phyloP scores from a whole-genome alignment of 2,113 vertebrate species.

The Pongo abelii region DNA sequence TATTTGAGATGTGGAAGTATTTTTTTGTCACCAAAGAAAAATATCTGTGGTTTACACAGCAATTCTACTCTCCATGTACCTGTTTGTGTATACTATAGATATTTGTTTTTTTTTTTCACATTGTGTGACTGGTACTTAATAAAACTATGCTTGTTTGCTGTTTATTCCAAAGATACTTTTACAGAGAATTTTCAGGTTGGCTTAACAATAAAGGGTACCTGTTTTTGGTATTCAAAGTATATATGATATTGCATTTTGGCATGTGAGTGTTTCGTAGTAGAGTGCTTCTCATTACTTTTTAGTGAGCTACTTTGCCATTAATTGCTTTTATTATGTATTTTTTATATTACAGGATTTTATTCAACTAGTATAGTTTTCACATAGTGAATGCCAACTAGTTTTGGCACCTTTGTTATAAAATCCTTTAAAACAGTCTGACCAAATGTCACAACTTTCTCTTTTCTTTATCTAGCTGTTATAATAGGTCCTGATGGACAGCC shows the following conservation, averaged over 20 bases:
- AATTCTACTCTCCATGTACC: neutral
- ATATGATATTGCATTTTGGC: neutral
- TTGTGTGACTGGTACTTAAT: neutral
- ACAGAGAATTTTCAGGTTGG: slow-evolving; percentile 33
- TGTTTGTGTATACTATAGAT: slow-evolving; percentile 20
- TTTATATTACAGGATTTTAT: slow-evolving; percentile 45
- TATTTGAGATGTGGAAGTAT: slow-evolving; percentile 63
- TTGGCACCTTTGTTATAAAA: slow-evolving; percentile 50
- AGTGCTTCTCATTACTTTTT: slow-evolving; percentile 6
- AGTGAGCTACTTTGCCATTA: slow-evolving; percentile 26
- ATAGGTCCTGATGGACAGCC: slow-evolving; percentile 98
- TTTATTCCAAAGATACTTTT: slow-evolving; percentile 20
- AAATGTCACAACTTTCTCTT: slow-evolving; percentile 74
- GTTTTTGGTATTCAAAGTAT: slow-evolving; percentile 5
- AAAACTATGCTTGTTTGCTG: slow-evolving; percentile 17
- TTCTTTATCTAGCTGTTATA: slow-evolving; percentile 91
- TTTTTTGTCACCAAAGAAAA: neutral
- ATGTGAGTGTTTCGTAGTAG: neutral
- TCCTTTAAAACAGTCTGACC: slow-evolving; percentile 74
- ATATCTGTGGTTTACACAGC: neutral
- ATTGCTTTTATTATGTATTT: slow-evolving; percentile 15
- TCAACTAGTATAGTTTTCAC: slow-evolving; percentile 1
- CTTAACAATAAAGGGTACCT: slow-evolving; percentile 18
- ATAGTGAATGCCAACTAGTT: slow-evolving; percentile 51
- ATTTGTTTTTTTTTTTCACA: neutral